Evolutionary conservation across 1,140 invertebrate species (phyloP), one percentile per base, ranked within the genome.

Genomic region (Cydia strobilella): DNA sequence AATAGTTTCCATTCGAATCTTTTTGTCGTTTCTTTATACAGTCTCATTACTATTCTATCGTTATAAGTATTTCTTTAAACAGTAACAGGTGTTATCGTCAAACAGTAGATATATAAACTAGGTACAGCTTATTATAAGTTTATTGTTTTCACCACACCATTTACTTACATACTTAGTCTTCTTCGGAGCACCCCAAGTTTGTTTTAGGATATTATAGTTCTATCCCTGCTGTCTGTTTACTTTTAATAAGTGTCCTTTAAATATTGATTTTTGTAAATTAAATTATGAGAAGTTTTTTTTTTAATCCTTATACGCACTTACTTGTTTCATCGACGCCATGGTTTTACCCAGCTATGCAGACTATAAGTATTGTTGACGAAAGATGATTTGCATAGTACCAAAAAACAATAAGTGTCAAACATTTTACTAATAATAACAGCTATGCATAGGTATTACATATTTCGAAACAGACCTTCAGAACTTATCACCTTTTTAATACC

Each of bases 361-460:
- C 15, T 51, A 5, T 4, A 6, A 6, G 31, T 51, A 51, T 51
- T 51, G n/a, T 51, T 51, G 48, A 51, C 48, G 48, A 18, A 51
- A 51, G 48, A 51, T 51, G 48, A 51, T 51, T 51, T 51, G 48
- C 48, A 51, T 51, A 51, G 48, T 6, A 18, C 48, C 3, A 51
- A 51, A 51, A 51, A 51, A 51, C 48, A 51, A 51, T 51, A 51
- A 51, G 48, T 18, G 48, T n/a, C 48, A 51, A 51, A 51, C 48
- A 9, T n/a, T 6, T 51, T 18, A 51, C 48, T 18, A 15, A 51
- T 51, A 51, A 48, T 5, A 51, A 51, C 15, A 51, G 18, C 15
- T 18, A n/a, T 18, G 6, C n/a, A 51, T 51, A 51, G 15, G 18
- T 18, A 51, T 18, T 51, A 51, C n/a, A 51, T 18, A 18, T 51